Conservation (phyloP, 2,797 vertebrate species). For the Thamnophis elegans region DNA sequence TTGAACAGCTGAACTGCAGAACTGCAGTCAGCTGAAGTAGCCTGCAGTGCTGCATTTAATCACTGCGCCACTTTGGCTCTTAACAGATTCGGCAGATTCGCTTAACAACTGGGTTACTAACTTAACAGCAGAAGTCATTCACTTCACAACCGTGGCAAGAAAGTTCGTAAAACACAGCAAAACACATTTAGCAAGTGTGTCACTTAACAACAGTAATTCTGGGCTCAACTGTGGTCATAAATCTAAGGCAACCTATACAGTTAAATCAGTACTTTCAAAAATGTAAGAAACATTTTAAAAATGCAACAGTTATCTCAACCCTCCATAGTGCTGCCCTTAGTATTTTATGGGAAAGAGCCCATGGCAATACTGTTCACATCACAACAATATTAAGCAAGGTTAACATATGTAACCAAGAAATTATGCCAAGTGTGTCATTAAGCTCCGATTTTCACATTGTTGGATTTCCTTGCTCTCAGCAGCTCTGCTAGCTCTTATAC, state of each 20-base stretch:
- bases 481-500: slow-evolving; percentile 22
- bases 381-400: background rate
- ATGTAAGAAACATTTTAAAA: slow-evolving; percentile 3
- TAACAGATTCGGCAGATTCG: too few relatives aligned
- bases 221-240: background rate
- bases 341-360: background rate
- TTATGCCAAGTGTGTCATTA: slow-evolving; percentile 16
- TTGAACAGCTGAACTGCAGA: too few relatives aligned
- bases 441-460: slow-evolving; percentile 22
- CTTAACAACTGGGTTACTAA: too few relatives aligned
- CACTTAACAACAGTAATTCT: background rate
- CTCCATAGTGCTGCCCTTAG: slow-evolving; percentile 6
- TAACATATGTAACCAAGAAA: slow-evolving; percentile 27
- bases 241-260: background rate
- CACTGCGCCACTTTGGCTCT: too few relatives aligned
- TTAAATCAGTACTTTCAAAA: background rate
- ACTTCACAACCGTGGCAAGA: too few relatives aligned
- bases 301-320: background rate
- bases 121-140: too few relatives aligned
- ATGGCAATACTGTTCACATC: background rate
- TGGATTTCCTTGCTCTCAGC: slow-evolving; percentile 37
- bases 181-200: too few relatives aligned
- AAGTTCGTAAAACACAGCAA: too few relatives aligned
- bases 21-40: too few relatives aligned
- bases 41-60: too few relatives aligned